phyloP scores from a whole-genome alignment of 2,888 invertebrate species.

The Drosophila neotestacea region DNA sequence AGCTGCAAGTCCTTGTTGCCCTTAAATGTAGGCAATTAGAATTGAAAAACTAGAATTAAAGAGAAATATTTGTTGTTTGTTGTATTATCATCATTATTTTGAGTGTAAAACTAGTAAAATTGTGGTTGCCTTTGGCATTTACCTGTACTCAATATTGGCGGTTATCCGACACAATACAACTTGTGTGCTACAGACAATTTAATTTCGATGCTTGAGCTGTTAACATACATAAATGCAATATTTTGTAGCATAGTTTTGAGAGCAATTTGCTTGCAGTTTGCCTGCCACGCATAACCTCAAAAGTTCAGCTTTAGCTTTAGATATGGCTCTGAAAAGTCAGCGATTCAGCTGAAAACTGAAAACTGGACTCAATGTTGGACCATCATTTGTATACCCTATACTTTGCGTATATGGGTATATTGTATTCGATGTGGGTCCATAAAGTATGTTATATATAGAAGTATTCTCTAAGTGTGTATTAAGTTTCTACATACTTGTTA shows the following conservation, averaged over 20 bases:
- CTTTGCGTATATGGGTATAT: background rate
- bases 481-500: too few relatives aligned
- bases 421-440: too few relatives aligned
- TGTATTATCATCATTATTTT: too few relatives aligned
- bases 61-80: too few relatives aligned
- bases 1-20: too few relatives aligned
- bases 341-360: constrained; percentile 2
- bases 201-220: constrained; percentile 57
- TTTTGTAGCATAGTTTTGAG: constrained; percentile 61
- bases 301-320: background rate
- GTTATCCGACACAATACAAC: constrained; percentile 10
- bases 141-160: constrained; percentile 46
- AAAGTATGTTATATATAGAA: too few relatives aligned
- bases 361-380: constrained; percentile 11
- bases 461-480: too few relatives aligned
- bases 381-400: background rate
- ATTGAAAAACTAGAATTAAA: too few relatives aligned
- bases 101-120: constrained; percentile 8
- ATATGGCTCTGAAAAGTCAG: background rate
- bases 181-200: constrained; percentile 46
- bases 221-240: constrained; percentile 61
- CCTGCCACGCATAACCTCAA: constrained; percentile 31
- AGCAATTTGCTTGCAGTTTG: constrained; percentile 61
- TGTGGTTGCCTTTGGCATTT: constrained; percentile 19
- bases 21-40: too few relatives aligned